phyloP scores from a whole-genome alignment of 2,113 vertebrate species.

The Cochlearius cochlearius region DNA sequence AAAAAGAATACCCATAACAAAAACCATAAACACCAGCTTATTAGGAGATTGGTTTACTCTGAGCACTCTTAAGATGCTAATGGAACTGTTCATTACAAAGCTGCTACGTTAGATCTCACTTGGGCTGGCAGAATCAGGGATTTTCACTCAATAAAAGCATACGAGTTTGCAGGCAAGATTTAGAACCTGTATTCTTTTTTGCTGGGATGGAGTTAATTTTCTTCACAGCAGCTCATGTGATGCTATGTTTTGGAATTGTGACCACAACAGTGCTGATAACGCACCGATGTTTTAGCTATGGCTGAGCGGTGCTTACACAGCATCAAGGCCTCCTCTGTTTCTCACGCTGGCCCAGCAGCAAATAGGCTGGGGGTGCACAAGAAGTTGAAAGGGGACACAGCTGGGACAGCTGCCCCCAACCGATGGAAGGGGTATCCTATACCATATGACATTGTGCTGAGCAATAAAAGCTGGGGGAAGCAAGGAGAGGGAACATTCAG shows the following conservation, averaged over 20 bases:
- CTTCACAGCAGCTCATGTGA: not conserved
- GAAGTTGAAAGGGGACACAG: not conserved
- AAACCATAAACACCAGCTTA: not conserved
- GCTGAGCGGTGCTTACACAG: not conserved
- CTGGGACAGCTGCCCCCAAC: not conserved
- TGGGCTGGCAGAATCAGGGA: not conserved
- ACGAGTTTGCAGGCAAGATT: not conserved
- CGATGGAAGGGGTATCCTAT: not conserved
- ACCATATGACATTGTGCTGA: not conserved
- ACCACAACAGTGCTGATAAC: not conserved
- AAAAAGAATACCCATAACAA: not conserved
- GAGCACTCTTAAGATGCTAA: not conserved
- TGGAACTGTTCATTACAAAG: not conserved
- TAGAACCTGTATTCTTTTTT: not conserved
- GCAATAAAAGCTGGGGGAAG: not conserved
- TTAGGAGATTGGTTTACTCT: not conserved
- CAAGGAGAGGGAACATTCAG: not conserved
- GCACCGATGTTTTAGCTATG: not conserved
- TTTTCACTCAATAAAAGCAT: not conserved
- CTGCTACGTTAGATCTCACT: not conserved
- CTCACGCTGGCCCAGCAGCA: not conserved
- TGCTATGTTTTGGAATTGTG: not conserved
- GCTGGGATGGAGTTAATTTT: not conserved
- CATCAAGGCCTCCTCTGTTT: not conserved
- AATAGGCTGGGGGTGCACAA: not conserved